A percentile compares a stretch with the other conserved stretches of the same genome.
Conservation (phyloP, 2,888 invertebrate species). For the Plagiodera versicolora region DNA sequence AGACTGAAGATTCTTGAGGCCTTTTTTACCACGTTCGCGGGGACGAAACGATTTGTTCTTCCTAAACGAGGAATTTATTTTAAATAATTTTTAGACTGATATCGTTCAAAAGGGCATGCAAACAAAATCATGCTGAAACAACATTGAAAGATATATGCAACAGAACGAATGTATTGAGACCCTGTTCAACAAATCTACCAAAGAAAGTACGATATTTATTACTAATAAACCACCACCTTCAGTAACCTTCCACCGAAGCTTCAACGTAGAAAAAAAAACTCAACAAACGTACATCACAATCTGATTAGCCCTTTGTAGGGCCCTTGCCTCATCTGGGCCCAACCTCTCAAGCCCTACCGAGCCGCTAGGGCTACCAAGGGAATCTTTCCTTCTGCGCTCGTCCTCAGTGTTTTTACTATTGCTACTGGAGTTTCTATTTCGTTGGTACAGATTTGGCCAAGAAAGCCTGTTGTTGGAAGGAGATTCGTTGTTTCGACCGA, state of each 20-base stretch:
- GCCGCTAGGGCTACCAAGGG: constrained; percentile 50
- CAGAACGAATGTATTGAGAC: background rate
- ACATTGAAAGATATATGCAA: background rate
- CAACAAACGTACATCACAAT: constrained; percentile 77
- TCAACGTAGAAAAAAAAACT: constrained; percentile 4
- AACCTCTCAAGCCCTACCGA: constrained; percentile 61
- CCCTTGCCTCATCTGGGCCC: constrained; percentile 75
- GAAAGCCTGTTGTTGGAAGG: constrained; percentile 58
- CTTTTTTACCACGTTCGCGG: constrained; percentile 82
- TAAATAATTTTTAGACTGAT: no score
- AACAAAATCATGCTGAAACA: background rate
- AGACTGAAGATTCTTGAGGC: constrained; percentile 86
- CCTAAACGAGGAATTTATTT: constrained; percentile 56
- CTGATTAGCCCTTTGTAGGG: constrained; percentile 83
- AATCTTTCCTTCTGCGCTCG: constrained; percentile 53
- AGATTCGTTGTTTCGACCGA: constrained; percentile 52
- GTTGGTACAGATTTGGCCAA: constrained; percentile 60
- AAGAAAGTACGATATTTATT: background rate
- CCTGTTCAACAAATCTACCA: no score
- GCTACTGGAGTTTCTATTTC: constrained; percentile 36
- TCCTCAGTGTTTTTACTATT: constrained; percentile 52
- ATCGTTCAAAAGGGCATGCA: background rate
- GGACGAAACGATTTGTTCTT: constrained; percentile 92
- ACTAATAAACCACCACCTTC: constrained; percentile 6
- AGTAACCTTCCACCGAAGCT: constrained; percentile 16